These are phyloP conservation scores for Aurelia sp. DNA, from an alignment of 30 jellyfish, hydroid and myxozoan genomes.

Conservation along the genomic window DNA sequence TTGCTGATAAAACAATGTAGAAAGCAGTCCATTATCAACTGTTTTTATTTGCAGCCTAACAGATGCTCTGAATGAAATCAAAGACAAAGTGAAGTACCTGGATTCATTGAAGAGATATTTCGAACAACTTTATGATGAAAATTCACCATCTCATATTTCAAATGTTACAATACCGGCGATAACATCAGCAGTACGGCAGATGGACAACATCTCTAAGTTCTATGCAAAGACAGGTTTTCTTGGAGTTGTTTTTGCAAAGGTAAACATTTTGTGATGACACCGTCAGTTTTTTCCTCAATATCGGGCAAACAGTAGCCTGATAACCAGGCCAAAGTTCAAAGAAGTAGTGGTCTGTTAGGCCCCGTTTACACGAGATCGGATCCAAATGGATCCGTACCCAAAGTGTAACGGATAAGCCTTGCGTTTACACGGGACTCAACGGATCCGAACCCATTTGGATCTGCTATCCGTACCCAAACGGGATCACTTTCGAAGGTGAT, in stretches of 20 bases:
- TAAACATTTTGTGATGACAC: background rate
- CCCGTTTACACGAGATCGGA: too few relatives aligned
- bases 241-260: conserved; percentile 84
- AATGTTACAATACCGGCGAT: conserved; percentile 68
- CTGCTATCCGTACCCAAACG: too few relatives aligned
- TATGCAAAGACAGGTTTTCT: conserved; percentile 89
- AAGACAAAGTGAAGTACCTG: conserved; percentile 86
- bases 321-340: too few relatives aligned
- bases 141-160: conserved; percentile 41
- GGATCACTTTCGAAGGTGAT: too few relatives aligned
- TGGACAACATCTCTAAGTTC: conserved; percentile 76
- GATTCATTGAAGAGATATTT: conserved; percentile 71
- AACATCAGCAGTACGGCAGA: conserved; percentile 65
- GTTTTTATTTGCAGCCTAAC: conserved; percentile 66
- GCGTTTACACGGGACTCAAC: too few relatives aligned
- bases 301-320: too few relatives aligned
- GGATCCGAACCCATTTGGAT: too few relatives aligned
- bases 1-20: too few relatives aligned
- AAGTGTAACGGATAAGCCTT: too few relatives aligned
- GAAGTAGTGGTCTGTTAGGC: too few relatives aligned
- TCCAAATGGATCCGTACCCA: too few relatives aligned
- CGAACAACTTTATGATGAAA: conserved; percentile 72
- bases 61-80: conserved; percentile 88
- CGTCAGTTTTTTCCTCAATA: too few relatives aligned
- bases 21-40: background rate